Base-by-base conservation (phyloP, 1,140 invertebrate species). In the Grapholita molesta region DNA sequence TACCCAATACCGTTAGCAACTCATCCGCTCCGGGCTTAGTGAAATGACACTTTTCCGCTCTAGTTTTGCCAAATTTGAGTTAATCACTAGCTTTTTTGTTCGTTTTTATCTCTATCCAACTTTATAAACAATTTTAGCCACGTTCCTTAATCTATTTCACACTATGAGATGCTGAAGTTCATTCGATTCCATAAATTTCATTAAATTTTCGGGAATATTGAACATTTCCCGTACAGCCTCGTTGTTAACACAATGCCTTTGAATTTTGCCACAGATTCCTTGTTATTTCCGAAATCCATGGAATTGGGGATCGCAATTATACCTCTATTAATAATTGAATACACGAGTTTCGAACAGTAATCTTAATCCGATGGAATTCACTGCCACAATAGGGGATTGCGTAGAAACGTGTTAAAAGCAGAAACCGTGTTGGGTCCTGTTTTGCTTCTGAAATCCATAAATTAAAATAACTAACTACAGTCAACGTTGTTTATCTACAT, bases 31-130 rank as follows among this genome's bases (percentile, higher is more conserved):
- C 55, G 55, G 25, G 7, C 24, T 30, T n/a, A 61, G 55, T 18
- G n/a, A 61, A 61, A 61, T 61, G 55, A 61, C 55, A 61, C 12
- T 61, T 61, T 61, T 61, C 55, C 55, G 55, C 55, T 61, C 55
- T 30, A 61, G 55, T 61, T 61, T 61, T 61, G n/a, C 25, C 25
- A 30, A 61, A 61, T 61, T 61, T 61, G 55, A 28, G 11, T 12
- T 15, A 48, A 48, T 6, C n/a, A 18, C 6, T 18, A 28, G n/a
- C 12, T 12, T 38, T n/a, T 32, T 32, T 30, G 12, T 61, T 61
- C n/a, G 8, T 55, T 55, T 25, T 25, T 23, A 5, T 53, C 8
- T 11, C 9, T 35, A 35, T 35, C 5, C 28, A 30, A 30, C 28
- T 30, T 30, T 30, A 30, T n/a, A n/a, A n/a, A n/a, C n/a, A n/a